A percentile compares a stretch with the other conserved stretches of the same genome.
These are phyloP conservation scores for Malthinus flaveolus DNA, from an alignment of 2,888 invertebrate genomes.

Conservation along the genomic window DNA sequence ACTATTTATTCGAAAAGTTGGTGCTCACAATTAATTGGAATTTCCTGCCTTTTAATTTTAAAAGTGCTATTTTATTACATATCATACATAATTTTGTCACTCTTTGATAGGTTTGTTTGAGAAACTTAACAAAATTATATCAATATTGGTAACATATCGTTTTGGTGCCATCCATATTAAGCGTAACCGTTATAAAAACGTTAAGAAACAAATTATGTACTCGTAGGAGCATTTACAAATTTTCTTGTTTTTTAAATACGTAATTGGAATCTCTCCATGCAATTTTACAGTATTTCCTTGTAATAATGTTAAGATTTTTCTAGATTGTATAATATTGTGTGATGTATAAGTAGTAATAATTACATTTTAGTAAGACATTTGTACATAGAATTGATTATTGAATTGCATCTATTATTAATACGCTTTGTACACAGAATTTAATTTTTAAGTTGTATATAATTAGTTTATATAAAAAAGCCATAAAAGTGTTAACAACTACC, in stretches of 20 bases:
- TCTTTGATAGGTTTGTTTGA: background rate
- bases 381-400: constrained; percentile 29
- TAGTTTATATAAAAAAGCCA: constrained; percentile 20
- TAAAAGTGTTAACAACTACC: constrained; percentile 20
- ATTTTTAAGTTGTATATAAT: constrained; percentile 18
- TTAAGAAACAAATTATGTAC: constrained; percentile 33
- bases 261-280: constrained; percentile 37
- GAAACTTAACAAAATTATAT: too few relatives aligned
- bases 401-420: constrained; percentile 23
- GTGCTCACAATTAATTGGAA: too few relatives aligned
- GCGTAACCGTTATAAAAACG: constrained; percentile 20
- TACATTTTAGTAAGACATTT: constrained; percentile 22
- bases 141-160: constrained; percentile 30
- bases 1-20: too few relatives aligned
- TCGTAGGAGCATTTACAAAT: constrained; percentile 36
- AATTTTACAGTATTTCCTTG: constrained; percentile 52
- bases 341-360: constrained; percentile 10
- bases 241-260: constrained; percentile 21
- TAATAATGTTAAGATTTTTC: constrained; percentile 42
- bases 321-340: constrained; percentile 36
- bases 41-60: too few relatives aligned
- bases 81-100: too few relatives aligned
- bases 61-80: too few relatives aligned
- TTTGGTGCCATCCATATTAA: constrained; percentile 34
- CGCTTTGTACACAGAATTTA: constrained; percentile 22